These are phyloP conservation scores for Tenrec ecaudatus DNA, from an alignment of 2,113 vertebrate genomes.

Conservation along the genomic window DNA sequence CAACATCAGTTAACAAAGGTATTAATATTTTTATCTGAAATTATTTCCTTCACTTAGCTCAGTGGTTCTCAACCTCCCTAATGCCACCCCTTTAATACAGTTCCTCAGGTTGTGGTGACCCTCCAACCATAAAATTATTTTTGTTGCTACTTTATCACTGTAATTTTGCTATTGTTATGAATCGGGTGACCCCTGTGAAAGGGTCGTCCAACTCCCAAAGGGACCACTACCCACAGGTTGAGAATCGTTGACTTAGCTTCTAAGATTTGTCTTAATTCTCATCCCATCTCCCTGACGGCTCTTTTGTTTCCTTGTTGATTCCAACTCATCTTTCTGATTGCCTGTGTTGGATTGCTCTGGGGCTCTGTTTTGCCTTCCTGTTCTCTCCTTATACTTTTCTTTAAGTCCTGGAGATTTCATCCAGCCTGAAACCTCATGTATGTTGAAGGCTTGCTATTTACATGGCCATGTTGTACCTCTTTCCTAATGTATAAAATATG, in stretches of 20 bases:
- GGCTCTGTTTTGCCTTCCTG: not conserved
- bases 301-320: not conserved
- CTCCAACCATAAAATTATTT: too few relatives aligned
- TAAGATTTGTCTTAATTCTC: not conserved
- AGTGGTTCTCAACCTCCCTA: too few relatives aligned
- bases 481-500: not conserved
- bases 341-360: not conserved
- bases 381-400: not conserved
- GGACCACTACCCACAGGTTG: too few relatives aligned
- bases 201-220: too few relatives aligned
- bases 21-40: not conserved
- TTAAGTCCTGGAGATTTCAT: not conserved
- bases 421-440: not conserved
- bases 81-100: too few relatives aligned
- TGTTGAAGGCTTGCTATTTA: not conserved
- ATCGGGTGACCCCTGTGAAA: too few relatives aligned
- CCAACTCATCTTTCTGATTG: not conserved
- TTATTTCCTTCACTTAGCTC: not conserved
- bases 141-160: too few relatives aligned
- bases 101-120: too few relatives aligned
- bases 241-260: not conserved
- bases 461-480: not conserved
- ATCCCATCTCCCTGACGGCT: not conserved
- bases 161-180: too few relatives aligned
- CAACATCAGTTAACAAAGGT: not conserved